Evolutionary conservation across 2,797 vertebrate species (phyloP).

Genomic region (Chiloscyllium punctatum): DNA sequence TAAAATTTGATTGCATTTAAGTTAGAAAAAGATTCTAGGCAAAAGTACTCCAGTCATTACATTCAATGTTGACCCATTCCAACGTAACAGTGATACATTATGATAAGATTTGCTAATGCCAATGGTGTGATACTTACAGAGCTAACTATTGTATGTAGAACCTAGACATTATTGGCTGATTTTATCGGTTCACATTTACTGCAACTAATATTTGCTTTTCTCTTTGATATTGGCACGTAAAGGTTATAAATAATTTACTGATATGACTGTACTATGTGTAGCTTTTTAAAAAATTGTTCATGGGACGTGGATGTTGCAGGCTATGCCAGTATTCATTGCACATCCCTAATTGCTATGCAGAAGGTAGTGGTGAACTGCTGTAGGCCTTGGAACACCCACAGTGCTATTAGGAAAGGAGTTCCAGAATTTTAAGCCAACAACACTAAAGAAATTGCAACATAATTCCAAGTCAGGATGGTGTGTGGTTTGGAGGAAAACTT

Average conservation of each 20-base stretch:
- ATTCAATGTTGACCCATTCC: not conserved
- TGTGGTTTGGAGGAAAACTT: too few species aligned
- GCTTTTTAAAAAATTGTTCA: too few species aligned
- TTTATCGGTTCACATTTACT: not conserved
- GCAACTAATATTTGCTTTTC: not conserved
- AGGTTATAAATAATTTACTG: not conserved
- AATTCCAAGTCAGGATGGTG: too few species aligned
- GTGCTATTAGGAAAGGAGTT: too few species aligned
- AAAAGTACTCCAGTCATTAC: not conserved
- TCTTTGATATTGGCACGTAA: not conserved
- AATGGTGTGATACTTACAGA: not conserved
- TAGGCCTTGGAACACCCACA: too few species aligned
- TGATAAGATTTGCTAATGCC: not conserved
- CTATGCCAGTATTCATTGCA: too few species aligned
- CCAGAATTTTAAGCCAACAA: too few species aligned
- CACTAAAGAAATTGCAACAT: too few species aligned
- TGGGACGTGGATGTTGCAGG: too few species aligned
- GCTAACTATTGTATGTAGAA: not conserved
- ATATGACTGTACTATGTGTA: not conserved
- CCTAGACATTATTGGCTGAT: not conserved
- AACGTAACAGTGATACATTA: not conserved
- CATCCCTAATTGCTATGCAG: too few species aligned
- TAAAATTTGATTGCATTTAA: not conserved
- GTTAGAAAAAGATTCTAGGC: not conserved
- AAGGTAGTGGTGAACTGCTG: too few species aligned